phyloP scores from a whole-genome alignment of 1,140 invertebrate species.

The Tetragnatha versicolor region DNA sequence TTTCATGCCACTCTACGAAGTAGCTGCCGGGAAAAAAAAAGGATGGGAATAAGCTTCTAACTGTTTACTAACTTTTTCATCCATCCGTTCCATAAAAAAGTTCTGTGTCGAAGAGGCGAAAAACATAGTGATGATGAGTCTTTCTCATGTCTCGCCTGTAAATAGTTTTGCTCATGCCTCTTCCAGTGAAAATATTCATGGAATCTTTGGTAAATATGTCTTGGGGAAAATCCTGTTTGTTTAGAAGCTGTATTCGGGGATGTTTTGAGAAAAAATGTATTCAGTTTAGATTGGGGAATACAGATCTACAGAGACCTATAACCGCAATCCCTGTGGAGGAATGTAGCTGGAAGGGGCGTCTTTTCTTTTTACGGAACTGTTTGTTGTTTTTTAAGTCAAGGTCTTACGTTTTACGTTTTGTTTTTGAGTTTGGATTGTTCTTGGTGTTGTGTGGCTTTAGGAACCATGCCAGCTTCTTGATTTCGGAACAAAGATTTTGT shows the following conservation, averaged over 20 bases:
- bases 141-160: background rate
- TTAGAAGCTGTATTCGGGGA: background rate
- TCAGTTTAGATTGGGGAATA: background rate
- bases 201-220: conserved; percentile 10
- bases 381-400: no score
- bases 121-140: background rate
- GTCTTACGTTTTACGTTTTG: no score
- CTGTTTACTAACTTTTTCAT: background rate
- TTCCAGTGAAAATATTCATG: conserved; percentile 8
- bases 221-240: background rate
- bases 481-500: no score
- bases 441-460: no score
- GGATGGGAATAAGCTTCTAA: background rate
- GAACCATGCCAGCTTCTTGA: no score
- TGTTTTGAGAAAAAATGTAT: background rate
- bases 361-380: no score
- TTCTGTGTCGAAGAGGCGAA: background rate
- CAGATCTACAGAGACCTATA: no score
- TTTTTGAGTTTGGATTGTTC: no score
- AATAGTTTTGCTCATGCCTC: background rate
- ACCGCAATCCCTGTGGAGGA: no score
- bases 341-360: no score
- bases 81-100: background rate
- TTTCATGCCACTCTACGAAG: background rate
- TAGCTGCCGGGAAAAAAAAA: background rate